Conservation (phyloP, 2,797 vertebrate species). For the Hipposideros larvatus region DNA sequence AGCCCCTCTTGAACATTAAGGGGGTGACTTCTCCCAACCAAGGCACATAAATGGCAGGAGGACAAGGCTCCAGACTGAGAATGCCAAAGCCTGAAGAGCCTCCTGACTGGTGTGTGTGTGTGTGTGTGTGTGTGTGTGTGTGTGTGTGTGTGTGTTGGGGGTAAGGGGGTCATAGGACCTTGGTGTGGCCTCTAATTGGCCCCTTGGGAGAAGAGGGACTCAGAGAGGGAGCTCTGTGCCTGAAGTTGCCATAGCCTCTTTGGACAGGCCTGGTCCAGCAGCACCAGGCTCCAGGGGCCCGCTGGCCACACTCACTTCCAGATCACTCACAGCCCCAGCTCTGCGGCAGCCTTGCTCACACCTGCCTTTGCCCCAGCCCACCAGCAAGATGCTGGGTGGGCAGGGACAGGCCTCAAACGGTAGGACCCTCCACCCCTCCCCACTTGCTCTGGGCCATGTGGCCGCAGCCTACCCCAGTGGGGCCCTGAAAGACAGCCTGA, state of each 20-base stretch:
- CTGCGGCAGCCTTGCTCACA: background rate
- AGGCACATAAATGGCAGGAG: background rate
- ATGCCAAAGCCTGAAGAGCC: background rate
- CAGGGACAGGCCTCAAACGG: background rate
- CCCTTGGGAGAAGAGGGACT: background rate
- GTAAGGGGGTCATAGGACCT: background rate
- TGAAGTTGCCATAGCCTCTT: background rate
- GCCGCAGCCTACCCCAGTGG: background rate
- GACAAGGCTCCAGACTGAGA: background rate
- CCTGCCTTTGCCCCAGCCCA: background rate
- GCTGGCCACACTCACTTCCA: background rate
- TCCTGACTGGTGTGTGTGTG: background rate
- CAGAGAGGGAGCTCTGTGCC: background rate
- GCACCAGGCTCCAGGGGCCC: background rate
- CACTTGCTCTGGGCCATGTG: background rate
- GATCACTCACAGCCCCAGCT: background rate
- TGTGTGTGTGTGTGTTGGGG: no score
- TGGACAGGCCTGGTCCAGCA: background rate
- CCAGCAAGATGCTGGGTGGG: background rate
- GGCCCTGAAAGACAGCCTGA: background rate
- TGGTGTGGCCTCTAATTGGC: background rate
- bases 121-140: no score
- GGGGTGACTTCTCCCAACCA: background rate
- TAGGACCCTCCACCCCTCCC: background rate
- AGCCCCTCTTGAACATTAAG: constrained; percentile 29